phyloP scores from a whole-genome alignment of 35 echinoderm and acorn worm species.

The Stichopus chloronotus region DNA sequence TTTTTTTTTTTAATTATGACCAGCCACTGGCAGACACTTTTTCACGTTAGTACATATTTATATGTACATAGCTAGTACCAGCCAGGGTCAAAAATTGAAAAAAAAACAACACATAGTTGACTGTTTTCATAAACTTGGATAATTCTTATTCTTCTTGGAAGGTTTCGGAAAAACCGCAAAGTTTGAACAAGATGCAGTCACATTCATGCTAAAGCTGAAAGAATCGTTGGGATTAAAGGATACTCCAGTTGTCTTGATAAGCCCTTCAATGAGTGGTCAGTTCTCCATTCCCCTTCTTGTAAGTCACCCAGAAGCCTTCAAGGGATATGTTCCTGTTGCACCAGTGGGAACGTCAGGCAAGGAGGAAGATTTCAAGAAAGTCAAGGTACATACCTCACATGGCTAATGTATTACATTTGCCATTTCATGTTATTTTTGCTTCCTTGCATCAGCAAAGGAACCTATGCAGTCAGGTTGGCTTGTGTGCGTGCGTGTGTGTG shows the following conservation, averaged over 20 bases:
- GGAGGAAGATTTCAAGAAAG: not conserved
- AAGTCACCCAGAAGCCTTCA: constrained; percentile 58
- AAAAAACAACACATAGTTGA: no score
- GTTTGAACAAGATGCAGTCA: not conserved
- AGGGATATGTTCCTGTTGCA: constrained; percentile 86
- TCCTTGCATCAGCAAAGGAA: not conserved
- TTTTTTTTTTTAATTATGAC: no score
- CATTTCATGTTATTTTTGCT: not conserved
- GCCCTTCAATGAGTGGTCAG: constrained; percentile 90
- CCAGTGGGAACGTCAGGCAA: constrained; percentile 59
- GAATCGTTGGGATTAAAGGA: constrained; percentile 45
- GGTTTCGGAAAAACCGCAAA: constrained; percentile 62
- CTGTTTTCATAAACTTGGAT: no score
- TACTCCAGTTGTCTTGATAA: constrained; percentile 63
- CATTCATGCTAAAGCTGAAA: constrained; percentile 60
- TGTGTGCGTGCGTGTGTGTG: no score
- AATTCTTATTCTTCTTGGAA: not conserved
- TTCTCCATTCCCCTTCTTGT: constrained; percentile 78
- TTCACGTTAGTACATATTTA: no score
- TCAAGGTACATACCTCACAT: not conserved
- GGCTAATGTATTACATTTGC: not conserved
- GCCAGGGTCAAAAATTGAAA: no score
- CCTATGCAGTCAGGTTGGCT: no score
- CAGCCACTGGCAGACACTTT: no score
- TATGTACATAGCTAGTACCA: no score